Evolutionary conservation across 2,888 invertebrate genomes (phyloP).

Genomic region (Apamea anceps): DNA sequence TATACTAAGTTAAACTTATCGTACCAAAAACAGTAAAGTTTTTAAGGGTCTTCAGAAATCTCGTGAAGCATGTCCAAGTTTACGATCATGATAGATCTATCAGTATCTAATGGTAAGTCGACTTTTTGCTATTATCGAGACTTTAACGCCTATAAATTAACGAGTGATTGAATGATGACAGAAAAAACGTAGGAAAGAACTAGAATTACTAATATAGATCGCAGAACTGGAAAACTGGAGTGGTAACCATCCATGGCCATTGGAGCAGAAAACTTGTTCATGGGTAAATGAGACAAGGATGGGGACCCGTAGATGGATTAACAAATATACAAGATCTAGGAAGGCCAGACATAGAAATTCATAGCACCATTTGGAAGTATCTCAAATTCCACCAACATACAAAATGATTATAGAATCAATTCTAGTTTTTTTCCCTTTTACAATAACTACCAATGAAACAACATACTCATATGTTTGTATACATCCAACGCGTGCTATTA

Average conservation of each 20-base stretch:
- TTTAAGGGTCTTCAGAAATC: conserved; percentile 11
- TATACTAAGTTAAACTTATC: not conserved
- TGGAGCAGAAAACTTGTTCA: conserved; percentile 45
- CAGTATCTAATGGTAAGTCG: conserved; percentile 24
- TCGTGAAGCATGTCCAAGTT: conserved; percentile 27
- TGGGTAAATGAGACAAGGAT: conserved; percentile 7
- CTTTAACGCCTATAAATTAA: conserved; percentile 49
- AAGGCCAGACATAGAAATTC: not conserved
- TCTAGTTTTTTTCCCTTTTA: not conserved
- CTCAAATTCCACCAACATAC: not conserved
- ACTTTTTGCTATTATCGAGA: conserved; percentile 48
- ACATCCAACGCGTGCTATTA: not conserved
- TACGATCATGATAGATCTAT: conserved; percentile 50
- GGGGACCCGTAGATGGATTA: not conserved
- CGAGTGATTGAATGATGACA: conserved; percentile 44
- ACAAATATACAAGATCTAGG: not conserved
- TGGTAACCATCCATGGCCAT: conserved; percentile 16
- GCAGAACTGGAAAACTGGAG: conserved; percentile 16
- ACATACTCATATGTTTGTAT: not conserved
- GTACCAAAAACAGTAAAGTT: not conserved
- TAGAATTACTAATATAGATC: conserved; percentile 43
- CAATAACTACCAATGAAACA: not conserved
- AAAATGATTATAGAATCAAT: not conserved
- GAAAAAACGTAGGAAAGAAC: conserved; percentile 39
- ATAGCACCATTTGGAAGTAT: not conserved